Evolutionary conservation across 1,140 invertebrate genomes (phyloP).

Genomic region (Armadillidium nasatum): DNA sequence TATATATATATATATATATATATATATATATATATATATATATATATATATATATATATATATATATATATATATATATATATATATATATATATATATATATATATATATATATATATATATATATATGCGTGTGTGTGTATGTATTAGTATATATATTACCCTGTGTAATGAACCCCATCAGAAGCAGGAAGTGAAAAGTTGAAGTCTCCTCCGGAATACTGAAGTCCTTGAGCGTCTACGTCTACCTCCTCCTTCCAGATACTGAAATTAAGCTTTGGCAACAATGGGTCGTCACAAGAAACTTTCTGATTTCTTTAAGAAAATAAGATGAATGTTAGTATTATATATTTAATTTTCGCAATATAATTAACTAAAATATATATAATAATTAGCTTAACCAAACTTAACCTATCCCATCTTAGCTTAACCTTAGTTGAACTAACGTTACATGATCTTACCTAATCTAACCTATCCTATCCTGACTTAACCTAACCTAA

Average conservation of each 20-base stretch:
- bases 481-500: too few relatives aligned
- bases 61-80: too few relatives aligned
- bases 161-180: background rate
- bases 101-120: too few relatives aligned
- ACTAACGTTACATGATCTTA: too few relatives aligned
- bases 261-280: conserved; percentile 50
- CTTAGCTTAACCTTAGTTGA: too few relatives aligned
- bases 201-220: conserved; percentile 20
- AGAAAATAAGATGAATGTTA: too few relatives aligned
- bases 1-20: conserved; percentile 8
- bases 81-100: too few relatives aligned
- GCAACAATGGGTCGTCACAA: conserved; percentile 51
- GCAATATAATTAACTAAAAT: background rate
- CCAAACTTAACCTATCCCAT: too few relatives aligned
- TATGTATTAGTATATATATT: too few relatives aligned
- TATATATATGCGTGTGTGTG: too few relatives aligned
- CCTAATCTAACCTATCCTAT: too few relatives aligned
- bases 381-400: too few relatives aligned
- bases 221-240: conserved; percentile 27
- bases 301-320: conserved; percentile 51
- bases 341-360: background rate
- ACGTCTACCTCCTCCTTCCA: conserved; percentile 48
- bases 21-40: background rate
- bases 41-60: conserved; percentile 22
- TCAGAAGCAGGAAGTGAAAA: background rate